A percentile compares a stretch with the other conserved stretches of the same genome.
phyloP scores from a whole-genome alignment of 2,888 invertebrate species.

The Xanthorhoe spadicearia region DNA sequence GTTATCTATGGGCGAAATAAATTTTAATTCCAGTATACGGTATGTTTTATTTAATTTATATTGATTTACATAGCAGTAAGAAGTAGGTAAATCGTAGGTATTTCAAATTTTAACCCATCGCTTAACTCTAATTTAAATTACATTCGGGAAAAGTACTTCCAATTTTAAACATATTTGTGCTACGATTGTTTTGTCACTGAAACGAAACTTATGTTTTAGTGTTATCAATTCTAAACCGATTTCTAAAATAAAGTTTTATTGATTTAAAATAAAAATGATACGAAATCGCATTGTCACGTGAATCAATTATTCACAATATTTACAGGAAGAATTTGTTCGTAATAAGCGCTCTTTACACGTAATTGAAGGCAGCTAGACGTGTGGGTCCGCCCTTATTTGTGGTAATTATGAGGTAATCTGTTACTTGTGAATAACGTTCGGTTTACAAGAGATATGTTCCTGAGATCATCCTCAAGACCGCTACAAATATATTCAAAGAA shows the following conservation, averaged over 20 bases:
- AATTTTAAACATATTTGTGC: no score
- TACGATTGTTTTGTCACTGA: no score
- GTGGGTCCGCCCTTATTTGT: slow-evolving; percentile 55
- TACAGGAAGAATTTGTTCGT: slow-evolving; percentile 74
- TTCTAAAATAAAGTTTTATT: no score
- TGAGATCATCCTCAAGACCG: slow-evolving; percentile 1
- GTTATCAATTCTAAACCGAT: no score
- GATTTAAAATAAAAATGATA: slow-evolving; percentile 42
- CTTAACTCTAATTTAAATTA: no score
- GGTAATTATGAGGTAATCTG: slow-evolving; percentile 24
- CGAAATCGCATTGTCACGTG: slow-evolving; percentile 62
- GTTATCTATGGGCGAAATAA: slow-evolving; percentile 71
- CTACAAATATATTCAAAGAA: no score
- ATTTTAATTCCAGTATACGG: slow-evolving; percentile 70
- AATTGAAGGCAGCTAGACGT: slow-evolving; percentile 72
- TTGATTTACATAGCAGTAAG: no score
- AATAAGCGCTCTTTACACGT: slow-evolving; percentile 71
- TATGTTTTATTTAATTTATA: slow-evolving; percentile 49
- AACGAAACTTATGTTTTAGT: no score
- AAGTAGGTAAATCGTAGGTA: no score
- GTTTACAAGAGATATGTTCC: slow-evolving; percentile 4
- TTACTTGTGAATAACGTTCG: slow-evolving; percentile 8
- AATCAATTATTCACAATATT: slow-evolving; percentile 70
- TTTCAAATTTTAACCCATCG: no score
- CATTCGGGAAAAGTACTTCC: no score